Base-by-base conservation (phyloP, 2,797 vertebrate species). In the Scomberomorus guttatus region DNA sequence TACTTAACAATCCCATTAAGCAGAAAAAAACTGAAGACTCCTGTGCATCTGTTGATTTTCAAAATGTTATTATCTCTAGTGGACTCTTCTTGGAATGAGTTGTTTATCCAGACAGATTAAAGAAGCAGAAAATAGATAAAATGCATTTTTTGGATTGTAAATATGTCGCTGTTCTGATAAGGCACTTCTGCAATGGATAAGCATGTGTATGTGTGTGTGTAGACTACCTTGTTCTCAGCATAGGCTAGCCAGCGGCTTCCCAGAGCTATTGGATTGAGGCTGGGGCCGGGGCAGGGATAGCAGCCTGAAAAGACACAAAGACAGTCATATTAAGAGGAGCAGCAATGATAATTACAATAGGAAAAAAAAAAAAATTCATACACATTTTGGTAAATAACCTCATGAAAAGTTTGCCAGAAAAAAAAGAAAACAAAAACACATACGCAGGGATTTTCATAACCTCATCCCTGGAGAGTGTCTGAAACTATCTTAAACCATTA, bases 191-290 rank as follows among this genome's bases (percentile, higher is more conserved):
- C 64, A 68, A 59, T 48, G 57, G 64, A 77, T 70, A 72, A 74
- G 58, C 51, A 57, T 77, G 48, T 80, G 64, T 18, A 14, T 66
- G 37, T 55, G 70, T 72, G 44, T 67, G 48, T 70, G 44, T 52
- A 50, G 44, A 75, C 93, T 95, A 99, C 98, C 97, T 99, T 99
- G 90, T 99, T 99, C 92, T 99, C 98, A 64, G 98, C 98, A 48
- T 99, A 99, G 77, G 98, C 98, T 60, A 99, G 95, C 98, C 98
- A 99, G 73, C 98, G 97, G 82, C 96, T 97, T 78, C 98, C 98
- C 70, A 99, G 95, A 84, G 98, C 97, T 78, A 99, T 94, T 29
- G 98, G 98, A 91, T 99, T 99, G 94, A 98, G 96, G 90, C 97
- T 98, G 84, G 97, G 98, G 83, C 98, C 98, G 6, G 98, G 97